Base-by-base conservation (phyloP, 2,113 vertebrate species). In the Zingel zingel region DNA sequence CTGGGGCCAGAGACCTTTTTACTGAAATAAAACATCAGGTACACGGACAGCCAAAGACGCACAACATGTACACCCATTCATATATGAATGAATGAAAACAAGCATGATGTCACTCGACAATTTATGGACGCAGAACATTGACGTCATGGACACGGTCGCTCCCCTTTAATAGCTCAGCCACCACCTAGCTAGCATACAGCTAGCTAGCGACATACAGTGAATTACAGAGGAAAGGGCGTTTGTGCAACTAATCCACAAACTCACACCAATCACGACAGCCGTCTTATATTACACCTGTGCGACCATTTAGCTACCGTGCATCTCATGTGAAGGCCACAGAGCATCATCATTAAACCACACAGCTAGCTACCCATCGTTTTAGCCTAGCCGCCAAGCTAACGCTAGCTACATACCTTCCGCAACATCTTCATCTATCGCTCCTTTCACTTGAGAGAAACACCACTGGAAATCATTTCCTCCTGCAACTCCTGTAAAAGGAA, bases 361-460 rank as follows among this genome's bases (percentile, higher is more conserved):
- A 81, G 82, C 89, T 88, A 81, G 82, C 84, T 77, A 0, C 50
- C 84, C 68, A 81, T 47, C 77, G 71, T 16, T 84, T n/a, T 90
- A 93, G 86, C 89, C 73, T 89, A 86, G 75, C 88, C 89, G 48
- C 74, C 43, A 21, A 87, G 93, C 90, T 91, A 93, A 81, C 86
- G 75, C 84, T 91, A 91, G 93, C 92, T 10, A 92, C 93, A 85
- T 94, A 94, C 93, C 93, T 94, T 94, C 93, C 91, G 93, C 93
- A 91, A 94, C 93, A 94, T 94, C 93, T 90, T 94, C 93, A 93
- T 94, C 93, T 94, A 94, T 94, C 53, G 93, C 93, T 87, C 93
- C 93, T 90, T 94, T 94, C 69, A 94, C 93, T 94, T 94, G 93
- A 69, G 93, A 94, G 88, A 94, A 94, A 92, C 93, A 94, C 93